A percentile compares a stretch with the other conserved stretches of the same genome.
Conservation (phyloP, 64 coral and sea anemone genomes). For the Montipora foliosa region DNA sequence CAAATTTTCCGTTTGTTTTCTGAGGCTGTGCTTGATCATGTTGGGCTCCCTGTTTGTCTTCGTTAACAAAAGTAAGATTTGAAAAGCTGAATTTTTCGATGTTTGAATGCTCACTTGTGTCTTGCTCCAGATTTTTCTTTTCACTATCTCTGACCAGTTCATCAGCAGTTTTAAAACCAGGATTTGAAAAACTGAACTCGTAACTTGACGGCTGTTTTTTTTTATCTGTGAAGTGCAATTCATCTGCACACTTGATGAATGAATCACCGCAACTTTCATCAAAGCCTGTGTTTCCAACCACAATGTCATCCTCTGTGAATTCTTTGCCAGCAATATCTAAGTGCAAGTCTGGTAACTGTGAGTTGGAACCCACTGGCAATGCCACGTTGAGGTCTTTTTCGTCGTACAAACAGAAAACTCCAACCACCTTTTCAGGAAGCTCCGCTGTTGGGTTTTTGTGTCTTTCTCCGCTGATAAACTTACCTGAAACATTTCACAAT, state of each 20-base stretch:
- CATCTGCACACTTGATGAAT: not conserved
- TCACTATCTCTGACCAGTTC: not conserved
- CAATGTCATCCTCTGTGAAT: not conserved
- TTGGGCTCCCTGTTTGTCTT: not conserved
- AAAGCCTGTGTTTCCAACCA: not conserved
- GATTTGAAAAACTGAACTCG: slow-evolving; percentile 29
- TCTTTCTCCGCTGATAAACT: not conserved
- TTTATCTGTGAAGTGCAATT: not conserved
- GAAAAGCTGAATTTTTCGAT: not conserved
- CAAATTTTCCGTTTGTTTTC: not conserved
- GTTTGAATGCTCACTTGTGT: not conserved
- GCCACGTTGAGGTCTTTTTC: not conserved
- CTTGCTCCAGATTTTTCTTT: not conserved
- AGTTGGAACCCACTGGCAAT: not conserved
- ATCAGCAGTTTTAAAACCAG: slow-evolving; percentile 1
- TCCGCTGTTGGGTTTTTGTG: not conserved
- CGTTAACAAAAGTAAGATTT: slow-evolving; percentile 7
- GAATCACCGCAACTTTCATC: not conserved
- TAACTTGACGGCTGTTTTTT: not conserved
- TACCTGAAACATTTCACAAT: not conserved
- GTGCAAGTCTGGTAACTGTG: not conserved
- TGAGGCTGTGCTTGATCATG: not conserved
- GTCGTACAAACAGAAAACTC: slow-evolving; percentile 14
- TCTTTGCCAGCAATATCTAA: not conserved
- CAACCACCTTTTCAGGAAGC: not conserved